Conservation (phyloP, 2,113 vertebrate genomes). For the Alectura lathami region DNA sequence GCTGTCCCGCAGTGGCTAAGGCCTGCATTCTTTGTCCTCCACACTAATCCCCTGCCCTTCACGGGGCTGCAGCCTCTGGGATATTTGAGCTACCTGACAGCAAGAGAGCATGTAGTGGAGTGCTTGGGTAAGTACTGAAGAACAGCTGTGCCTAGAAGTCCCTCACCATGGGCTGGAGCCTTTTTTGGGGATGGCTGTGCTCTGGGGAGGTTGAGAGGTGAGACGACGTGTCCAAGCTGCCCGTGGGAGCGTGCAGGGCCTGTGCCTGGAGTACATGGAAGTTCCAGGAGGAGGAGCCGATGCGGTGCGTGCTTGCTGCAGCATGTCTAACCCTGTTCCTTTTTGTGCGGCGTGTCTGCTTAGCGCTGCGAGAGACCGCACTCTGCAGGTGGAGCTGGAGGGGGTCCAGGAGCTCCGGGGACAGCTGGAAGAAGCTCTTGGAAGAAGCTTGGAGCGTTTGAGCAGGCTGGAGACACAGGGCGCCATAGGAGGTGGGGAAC, state of each 20-base stretch:
- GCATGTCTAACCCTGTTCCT: conserved; percentile 66
- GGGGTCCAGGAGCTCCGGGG: conserved; percentile 85
- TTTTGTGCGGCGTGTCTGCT: neutral
- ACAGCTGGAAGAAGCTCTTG: conserved; percentile 91
- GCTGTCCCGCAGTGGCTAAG: accelerated
- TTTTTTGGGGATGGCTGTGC: neutral
- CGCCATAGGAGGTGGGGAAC: conserved; percentile 92
- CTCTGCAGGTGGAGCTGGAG: conserved; percentile 87
- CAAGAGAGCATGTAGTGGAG: neutral
- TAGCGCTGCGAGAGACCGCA: conserved; percentile 81
- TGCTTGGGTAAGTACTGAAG: conserved; percentile 9
- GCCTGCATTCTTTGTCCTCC: neutral
- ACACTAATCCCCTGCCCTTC: conserved; percentile 31
- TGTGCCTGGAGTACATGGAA: neutral
- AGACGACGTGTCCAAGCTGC: neutral
- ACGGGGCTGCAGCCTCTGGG: neutral
- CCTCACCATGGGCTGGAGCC: neutral
- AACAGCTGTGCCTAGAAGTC: conserved; percentile 8
- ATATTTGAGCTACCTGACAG: conserved; percentile 61
- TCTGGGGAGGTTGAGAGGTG: neutral
- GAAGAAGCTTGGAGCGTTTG: conserved; percentile 79
- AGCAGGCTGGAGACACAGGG: conserved; percentile 78
- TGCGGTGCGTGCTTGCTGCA: neutral
- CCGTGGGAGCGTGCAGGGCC: neutral
- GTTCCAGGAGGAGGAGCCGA: neutral